phyloP scores from a whole-genome alignment of 2,888 invertebrate genomes.

The Drosophila diplacantha region DNA sequence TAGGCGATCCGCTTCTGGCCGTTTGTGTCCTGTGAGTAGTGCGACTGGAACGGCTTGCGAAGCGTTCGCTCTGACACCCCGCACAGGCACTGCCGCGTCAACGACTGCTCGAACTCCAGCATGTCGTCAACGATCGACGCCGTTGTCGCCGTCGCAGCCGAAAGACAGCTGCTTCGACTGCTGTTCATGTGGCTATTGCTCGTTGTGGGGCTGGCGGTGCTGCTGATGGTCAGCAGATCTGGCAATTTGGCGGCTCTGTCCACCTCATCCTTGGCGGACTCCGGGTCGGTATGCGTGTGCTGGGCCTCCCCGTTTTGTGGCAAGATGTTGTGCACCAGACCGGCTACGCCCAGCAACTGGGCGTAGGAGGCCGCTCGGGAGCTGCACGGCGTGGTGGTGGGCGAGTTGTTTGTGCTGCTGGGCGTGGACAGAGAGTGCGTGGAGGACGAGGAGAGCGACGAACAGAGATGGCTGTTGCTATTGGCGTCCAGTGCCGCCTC shows the following conservation, averaged over 20 bases:
- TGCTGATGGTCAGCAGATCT: slow-evolving; percentile 57
- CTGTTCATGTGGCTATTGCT: slow-evolving; percentile 16
- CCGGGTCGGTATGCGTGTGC: slow-evolving; percentile 14
- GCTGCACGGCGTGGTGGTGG: slow-evolving; percentile 69
- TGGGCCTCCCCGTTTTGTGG: slow-evolving; percentile 51
- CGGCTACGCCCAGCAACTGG: slow-evolving; percentile 68
- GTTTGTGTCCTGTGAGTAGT: slow-evolving; percentile 78
- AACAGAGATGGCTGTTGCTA: slow-evolving; percentile 64
- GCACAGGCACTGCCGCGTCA: slow-evolving; percentile 88
- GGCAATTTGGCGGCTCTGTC: slow-evolving; percentile 68
- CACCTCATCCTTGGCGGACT: slow-evolving; percentile 69
- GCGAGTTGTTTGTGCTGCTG: slow-evolving; percentile 67
- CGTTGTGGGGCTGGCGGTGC: slow-evolving; percentile 10
- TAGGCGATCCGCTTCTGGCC: slow-evolving; percentile 79
- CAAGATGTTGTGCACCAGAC: slow-evolving; percentile 63
- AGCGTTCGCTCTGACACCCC: slow-evolving; percentile 85
- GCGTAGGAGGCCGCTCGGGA: slow-evolving; percentile 70
- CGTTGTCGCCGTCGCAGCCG: slow-evolving; percentile 38
- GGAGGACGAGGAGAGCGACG: slow-evolving; percentile 73
- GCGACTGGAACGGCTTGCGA: slow-evolving; percentile 85
- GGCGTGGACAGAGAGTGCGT: slow-evolving; percentile 67
- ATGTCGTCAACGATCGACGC: slow-evolving; percentile 70
- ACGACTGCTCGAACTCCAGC: slow-evolving; percentile 77
- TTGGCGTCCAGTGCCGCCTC: slow-evolving; percentile 54
- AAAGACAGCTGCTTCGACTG: slow-evolving; percentile 16